Conservation (phyloP, 1,140 invertebrate species). For the Tetramorium simillimum region DNA sequence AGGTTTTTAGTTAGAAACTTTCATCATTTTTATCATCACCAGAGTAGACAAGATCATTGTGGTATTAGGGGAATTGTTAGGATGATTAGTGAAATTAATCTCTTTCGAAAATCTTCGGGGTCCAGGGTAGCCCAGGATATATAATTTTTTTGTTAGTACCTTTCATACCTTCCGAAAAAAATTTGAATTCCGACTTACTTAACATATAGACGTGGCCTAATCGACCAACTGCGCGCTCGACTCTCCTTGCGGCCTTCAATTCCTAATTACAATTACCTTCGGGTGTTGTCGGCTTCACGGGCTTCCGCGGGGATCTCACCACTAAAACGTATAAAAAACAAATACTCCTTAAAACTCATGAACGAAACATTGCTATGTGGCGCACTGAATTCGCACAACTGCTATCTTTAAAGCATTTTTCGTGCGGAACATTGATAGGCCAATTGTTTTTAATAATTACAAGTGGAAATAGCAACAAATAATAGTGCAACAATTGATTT, state of each 20-base stretch:
- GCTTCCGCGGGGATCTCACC: constrained; percentile 85
- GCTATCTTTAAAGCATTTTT: constrained; percentile 50
- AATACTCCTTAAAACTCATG: constrained; percentile 60
- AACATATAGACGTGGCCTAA: constrained; percentile 85
- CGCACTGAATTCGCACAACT: constrained; percentile 51
- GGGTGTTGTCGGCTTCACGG: constrained; percentile 84
- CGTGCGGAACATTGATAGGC: constrained; percentile 65
- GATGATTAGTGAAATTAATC: constrained; percentile 32
- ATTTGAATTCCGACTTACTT: constrained; percentile 85
- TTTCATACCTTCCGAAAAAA: constrained; percentile 82
- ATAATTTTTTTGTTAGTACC: constrained; percentile 75
- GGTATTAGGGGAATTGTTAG: constrained; percentile 20
- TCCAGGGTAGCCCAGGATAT: constrained; percentile 54
- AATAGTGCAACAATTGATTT: constrained; percentile 40
- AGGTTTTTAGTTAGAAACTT: background rate
- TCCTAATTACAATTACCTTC: constrained; percentile 87
- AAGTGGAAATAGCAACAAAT: constrained; percentile 29
- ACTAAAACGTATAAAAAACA: constrained; percentile 85
- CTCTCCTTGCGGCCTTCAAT: constrained; percentile 85
- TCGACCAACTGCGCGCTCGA: constrained; percentile 84
- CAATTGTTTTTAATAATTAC: constrained; percentile 31
- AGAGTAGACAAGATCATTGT: constrained; percentile 9
- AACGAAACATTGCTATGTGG: constrained; percentile 10
- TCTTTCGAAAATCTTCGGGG: constrained; percentile 47
- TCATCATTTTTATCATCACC: background rate